phyloP scores from a whole-genome alignment of 1,140 invertebrate genomes.

The Heliconius melpomene region DNA sequence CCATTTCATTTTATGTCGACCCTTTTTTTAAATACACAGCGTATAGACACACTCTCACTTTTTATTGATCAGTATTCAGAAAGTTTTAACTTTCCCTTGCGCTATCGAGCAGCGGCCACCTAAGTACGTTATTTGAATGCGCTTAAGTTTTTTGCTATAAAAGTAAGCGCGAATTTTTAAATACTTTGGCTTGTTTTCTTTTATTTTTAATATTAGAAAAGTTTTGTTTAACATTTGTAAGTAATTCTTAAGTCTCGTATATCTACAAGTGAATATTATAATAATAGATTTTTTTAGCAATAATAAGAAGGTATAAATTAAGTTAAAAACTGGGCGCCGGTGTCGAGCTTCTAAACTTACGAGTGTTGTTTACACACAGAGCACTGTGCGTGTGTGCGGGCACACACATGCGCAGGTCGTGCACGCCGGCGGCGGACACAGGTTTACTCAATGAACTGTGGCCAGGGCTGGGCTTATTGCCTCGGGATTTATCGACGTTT shows the following conservation, averaged over 20 bases:
- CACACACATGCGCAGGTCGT: conserved; percentile 47
- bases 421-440: conserved; percentile 55
- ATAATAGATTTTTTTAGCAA: neutral
- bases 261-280: neutral
- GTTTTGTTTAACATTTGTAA: neutral
- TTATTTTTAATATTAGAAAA: neutral
- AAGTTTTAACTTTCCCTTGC: conserved; percentile 67
- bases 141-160: conserved; percentile 13
- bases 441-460: conserved; percentile 74
- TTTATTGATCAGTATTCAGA: conserved; percentile 75
- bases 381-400: conserved; percentile 17
- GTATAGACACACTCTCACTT: conserved; percentile 67
- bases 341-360: conserved; percentile 60
- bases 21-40: conserved; percentile 43
- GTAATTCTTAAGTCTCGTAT: neutral
- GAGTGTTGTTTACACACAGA: conserved; percentile 27
- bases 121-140: conserved; percentile 37
- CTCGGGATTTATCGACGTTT: conserved; percentile 49
- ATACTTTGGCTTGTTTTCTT: neutral
- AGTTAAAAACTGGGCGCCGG: conserved; percentile 23
- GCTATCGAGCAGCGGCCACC: conserved; percentile 43
- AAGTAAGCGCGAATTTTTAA: neutral
- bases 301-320: neutral
- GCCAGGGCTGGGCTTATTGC: conserved; percentile 52
- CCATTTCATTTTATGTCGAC: conserved; percentile 53